Percentiles rank a stretch among this genome's conserved stretches.
These are phyloP conservation scores for Dasypolia templi DNA, from an alignment of 2,888 invertebrate genomes.

Conservation along the genomic window DNA sequence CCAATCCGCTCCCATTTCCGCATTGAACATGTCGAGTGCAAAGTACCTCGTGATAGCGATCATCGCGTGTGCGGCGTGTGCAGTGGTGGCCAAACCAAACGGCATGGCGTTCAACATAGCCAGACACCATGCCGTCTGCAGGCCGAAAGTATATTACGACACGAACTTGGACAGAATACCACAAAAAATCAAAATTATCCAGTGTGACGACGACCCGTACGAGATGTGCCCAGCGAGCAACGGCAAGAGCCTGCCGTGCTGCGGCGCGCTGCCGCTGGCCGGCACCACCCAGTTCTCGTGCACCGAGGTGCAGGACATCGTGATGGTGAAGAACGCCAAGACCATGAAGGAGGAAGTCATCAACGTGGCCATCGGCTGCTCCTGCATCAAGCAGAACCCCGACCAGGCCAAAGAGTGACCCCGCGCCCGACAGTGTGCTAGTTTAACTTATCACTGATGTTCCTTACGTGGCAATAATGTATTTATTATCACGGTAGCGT, in stretches of 20 bases:
- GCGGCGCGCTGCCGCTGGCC: constrained; percentile 27
- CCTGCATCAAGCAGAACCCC: constrained; percentile 46
- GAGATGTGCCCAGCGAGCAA: constrained; percentile 46
- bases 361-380: constrained; percentile 64
- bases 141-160: constrained; percentile 69
- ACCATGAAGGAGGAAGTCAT: fast-evolving
- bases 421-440: background rate
- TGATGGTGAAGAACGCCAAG: constrained; percentile 30
- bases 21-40: constrained; percentile 37
- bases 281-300: constrained; percentile 42
- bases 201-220: constrained; percentile 70
- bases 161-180: constrained; percentile 72
- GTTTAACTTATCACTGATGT: constrained; percentile 19
- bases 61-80: constrained; percentile 20
- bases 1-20: constrained; percentile 31
- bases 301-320: constrained; percentile 54
- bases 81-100: constrained; percentile 36
- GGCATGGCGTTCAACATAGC: constrained; percentile 24
- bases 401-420: constrained; percentile 41
- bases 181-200: constrained; percentile 75
- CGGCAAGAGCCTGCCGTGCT: constrained; percentile 45
- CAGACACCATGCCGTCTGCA: constrained; percentile 53
- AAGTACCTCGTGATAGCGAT: constrained; percentile 33
- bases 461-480: constrained; percentile 42
- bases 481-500: constrained; percentile 43